A percentile compares a stretch with the other conserved stretches of the same genome.
Evolutionary conservation across 2,113 vertebrate species (phyloP).

Genomic region (Daubentonia madagascariensis): DNA sequence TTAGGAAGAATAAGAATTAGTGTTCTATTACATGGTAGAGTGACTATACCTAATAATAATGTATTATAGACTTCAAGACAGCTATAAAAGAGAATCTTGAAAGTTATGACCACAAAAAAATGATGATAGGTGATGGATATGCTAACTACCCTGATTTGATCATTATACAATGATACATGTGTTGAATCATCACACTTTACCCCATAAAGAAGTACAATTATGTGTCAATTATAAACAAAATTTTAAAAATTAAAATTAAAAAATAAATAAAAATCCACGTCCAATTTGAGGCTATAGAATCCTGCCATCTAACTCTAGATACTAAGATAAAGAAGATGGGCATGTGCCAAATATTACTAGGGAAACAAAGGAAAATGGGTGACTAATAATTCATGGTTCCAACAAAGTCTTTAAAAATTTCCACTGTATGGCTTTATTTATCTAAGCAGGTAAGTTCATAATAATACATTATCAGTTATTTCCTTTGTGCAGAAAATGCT

Average conservation of each 20-base stretch:
- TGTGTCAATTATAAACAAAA: not conserved
- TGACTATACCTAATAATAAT: not conserved
- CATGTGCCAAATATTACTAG: not conserved
- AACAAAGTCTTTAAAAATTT: constrained; percentile 40
- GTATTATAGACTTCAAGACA: not conserved
- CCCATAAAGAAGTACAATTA: not conserved
- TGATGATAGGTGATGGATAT: not conserved
- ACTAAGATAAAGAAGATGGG: not conserved
- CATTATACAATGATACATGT: not conserved
- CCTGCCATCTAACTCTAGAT: not conserved
- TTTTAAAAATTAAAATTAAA: not conserved
- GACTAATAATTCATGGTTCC: constrained; percentile 34
- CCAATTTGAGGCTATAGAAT: not conserved
- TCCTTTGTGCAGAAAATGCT: constrained; percentile 52
- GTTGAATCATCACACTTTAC: not conserved
- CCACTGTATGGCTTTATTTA: constrained; percentile 55
- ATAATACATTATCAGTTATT: constrained; percentile 46
- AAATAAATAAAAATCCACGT: not conserved
- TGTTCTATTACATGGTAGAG: not conserved
- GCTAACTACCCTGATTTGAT: not conserved
- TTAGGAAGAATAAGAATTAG: not conserved
- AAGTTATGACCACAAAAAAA: not conserved
- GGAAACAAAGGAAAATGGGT: constrained; percentile 7
- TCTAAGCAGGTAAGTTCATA: constrained; percentile 52
- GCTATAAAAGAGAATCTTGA: not conserved